Evolutionary conservation across 2,797 vertebrate genomes (phyloP).

Genomic region (Miichthys miiuy): DNA sequence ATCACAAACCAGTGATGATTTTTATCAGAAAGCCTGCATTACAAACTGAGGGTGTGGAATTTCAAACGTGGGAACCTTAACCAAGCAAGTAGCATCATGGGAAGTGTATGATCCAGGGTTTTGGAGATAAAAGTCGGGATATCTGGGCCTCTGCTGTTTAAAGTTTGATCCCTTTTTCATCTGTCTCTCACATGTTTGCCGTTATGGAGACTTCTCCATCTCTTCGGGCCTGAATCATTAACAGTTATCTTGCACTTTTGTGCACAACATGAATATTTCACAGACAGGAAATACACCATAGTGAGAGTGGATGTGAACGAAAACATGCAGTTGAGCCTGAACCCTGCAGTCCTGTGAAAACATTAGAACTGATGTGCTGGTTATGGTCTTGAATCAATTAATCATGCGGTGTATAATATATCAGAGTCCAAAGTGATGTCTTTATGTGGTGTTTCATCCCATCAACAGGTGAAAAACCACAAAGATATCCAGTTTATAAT

Average conservation of each 20-base stretch:
- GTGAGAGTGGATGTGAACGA: not conserved
- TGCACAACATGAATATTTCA: constrained; percentile 31
- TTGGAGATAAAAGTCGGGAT: not conserved
- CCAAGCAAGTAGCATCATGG: not conserved
- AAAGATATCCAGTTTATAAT: not conserved
- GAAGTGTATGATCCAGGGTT: not conserved
- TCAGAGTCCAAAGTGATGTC: not conserved
- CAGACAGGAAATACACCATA: not conserved
- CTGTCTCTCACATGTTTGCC: not conserved
- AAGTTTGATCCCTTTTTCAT: not conserved
- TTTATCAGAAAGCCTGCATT: not conserved
- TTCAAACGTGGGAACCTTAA: not conserved
- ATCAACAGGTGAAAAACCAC: not conserved
- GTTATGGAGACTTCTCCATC: not conserved
- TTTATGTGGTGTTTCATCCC: not conserved
- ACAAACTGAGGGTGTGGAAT: not conserved
- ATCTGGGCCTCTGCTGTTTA: too few relatives aligned
- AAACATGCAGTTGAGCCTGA: not conserved
- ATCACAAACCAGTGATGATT: not conserved
- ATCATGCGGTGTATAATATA: not conserved
- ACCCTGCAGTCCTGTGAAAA: not conserved
- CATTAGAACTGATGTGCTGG: not conserved
- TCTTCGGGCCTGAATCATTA: not conserved
- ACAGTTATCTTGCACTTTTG: constrained; percentile 6
- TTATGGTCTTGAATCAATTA: not conserved